Base-by-base conservation (phyloP, 2,797 vertebrate genomes). In the Champsocephalus esox region DNA sequence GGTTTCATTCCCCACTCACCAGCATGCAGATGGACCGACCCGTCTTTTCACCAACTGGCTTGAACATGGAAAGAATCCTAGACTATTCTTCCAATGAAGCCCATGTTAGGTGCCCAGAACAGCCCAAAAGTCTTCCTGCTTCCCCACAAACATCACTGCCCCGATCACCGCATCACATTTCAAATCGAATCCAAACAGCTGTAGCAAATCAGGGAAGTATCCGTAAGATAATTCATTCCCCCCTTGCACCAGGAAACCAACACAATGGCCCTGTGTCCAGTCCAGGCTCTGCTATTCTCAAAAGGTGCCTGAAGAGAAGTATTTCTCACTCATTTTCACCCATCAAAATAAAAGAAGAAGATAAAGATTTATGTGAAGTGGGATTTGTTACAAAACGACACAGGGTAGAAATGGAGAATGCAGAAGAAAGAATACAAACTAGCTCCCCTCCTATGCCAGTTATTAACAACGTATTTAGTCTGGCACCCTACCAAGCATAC, bases 401-500 rank as follows among this genome's bases (percentile, higher is more conserved):
- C 48, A 92, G 79, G 69, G 13, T 85, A 24, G 80, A 91, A 83
- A 66, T 1, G 5, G 79, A 79, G 24, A 64, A 44, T 28, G 10
- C 3, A 11, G 19, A 56, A 51, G 51, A 32, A 14, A 66, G 38
- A 56, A 69, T 52, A 50, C 41, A 71, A n/a, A 79, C 89, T 0
- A 57, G 83, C 6, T 97, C 95, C 8, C 96, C 96, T 1, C 96
- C 96, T 0, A 97, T 99, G 98, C 98, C 98, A 0, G 88, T 99
- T 43, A 99, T 99, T 63, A 95, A 97, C 86, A 96, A 93, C 0
- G 97, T 99, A 50, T 99, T 99, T 83, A 99, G 97, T 79, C 88
- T 99, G 90, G 98, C 98, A 0, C 96, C 96, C 2, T 97, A 97
- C 86, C 94, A 87, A 55, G 90, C 92, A 2, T 96, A 95, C 84